Conservation (phyloP, 2,797 vertebrate genomes). For the Spatula versicolor region DNA sequence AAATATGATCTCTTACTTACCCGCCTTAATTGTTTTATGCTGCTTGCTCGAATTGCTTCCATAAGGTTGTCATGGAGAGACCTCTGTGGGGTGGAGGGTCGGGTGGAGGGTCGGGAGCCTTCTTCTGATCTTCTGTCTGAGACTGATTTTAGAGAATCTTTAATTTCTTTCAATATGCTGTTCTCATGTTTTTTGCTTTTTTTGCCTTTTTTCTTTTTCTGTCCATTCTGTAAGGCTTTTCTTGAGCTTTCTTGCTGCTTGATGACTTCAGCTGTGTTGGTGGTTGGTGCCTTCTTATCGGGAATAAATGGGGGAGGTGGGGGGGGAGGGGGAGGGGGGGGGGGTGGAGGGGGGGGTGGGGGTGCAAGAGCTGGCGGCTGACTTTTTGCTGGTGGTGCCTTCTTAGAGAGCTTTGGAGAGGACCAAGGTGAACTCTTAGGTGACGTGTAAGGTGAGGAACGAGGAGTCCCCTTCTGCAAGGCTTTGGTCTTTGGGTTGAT, state of each 20-base stretch:
- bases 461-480: slow-evolving; percentile 86
- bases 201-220: slow-evolving; percentile 84
- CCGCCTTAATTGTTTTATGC: slow-evolving; percentile 81
- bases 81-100: slow-evolving; percentile 90
- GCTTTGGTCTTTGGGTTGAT: slow-evolving; percentile 83
- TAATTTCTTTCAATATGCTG: slow-evolving; percentile 90
- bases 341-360: slow-evolving; percentile 78
- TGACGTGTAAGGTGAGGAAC: slow-evolving; percentile 86
- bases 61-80: slow-evolving; percentile 93
- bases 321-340: slow-evolving; percentile 74
- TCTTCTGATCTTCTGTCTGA: slow-evolving; percentile 86
- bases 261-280: slow-evolving; percentile 95
- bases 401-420: slow-evolving; percentile 87
- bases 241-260: slow-evolving; percentile 86
- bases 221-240: slow-evolving; percentile 81
- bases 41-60: slow-evolving; percentile 91
- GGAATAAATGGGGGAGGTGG: slow-evolving; percentile 73
- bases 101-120: slow-evolving; percentile 84
- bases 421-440: slow-evolving; percentile 91
- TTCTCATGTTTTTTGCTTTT: slow-evolving; percentile 82
- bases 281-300: slow-evolving; percentile 86
- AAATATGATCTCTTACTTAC: slow-evolving; percentile 77
- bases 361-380: slow-evolving; percentile 74
- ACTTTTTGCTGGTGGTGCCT: slow-evolving; percentile 72
- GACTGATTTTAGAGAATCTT: slow-evolving; percentile 90